phyloP scores from a whole-genome alignment of 2,888 invertebrate genomes.

The Hartigia nigra region DNA sequence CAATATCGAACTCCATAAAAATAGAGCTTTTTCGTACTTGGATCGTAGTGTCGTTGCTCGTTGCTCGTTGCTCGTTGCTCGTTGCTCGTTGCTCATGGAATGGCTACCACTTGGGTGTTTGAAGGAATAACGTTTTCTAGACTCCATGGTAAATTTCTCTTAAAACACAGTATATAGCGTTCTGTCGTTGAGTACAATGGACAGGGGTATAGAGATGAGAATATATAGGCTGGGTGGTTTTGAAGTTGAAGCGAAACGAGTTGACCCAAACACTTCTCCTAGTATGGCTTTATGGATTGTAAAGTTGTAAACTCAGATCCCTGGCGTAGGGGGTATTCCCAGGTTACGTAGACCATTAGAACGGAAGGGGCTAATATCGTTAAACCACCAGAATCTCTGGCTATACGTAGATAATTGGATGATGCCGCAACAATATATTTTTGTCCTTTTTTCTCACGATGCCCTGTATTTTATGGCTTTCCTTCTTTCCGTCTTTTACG shows the following conservation, averaged over 20 bases:
- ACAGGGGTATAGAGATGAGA: neutral
- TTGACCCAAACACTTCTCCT: slow-evolving; percentile 44
- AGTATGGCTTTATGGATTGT: slow-evolving; percentile 50
- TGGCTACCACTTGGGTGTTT: neutral
- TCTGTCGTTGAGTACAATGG: neutral
- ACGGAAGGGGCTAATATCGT: slow-evolving; percentile 38
- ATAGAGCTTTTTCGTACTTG: slow-evolving; percentile 55
- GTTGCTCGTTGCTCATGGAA: slow-evolving; percentile 18
- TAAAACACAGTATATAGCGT: neutral
- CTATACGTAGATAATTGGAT: slow-evolving; percentile 28
- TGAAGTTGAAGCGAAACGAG: slow-evolving; percentile 12
- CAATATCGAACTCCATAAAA: slow-evolving; percentile 57
- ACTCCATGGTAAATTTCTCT: neutral
- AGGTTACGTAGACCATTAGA: slow-evolving; percentile 43
- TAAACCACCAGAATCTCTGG: slow-evolving; percentile 29
- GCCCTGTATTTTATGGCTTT: neutral
- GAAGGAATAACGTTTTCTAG: neutral
- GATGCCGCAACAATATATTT: neutral
- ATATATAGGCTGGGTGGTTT: neutral
- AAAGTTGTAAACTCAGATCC: slow-evolving; percentile 50
- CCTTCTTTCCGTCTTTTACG: neutral
- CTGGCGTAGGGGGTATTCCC: slow-evolving; percentile 5
- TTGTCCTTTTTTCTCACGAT: neutral
- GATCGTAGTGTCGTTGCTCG: slow-evolving; percentile 33
- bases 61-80: slow-evolving; percentile 24